phyloP scores from a whole-genome alignment of 2,888 invertebrate species.

The Sisyra terminalis region DNA sequence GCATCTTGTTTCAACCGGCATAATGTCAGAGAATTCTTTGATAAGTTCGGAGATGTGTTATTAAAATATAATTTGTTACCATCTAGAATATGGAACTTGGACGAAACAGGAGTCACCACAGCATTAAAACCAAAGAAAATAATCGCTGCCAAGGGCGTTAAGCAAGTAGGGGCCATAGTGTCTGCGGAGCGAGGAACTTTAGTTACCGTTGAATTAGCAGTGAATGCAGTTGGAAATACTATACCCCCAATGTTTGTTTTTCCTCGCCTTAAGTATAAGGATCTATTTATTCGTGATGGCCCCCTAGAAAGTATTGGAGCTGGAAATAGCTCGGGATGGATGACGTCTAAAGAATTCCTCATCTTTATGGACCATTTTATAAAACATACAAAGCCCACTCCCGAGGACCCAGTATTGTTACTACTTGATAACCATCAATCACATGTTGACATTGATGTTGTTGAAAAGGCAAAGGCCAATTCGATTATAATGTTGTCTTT shows the following conservation, averaged over 20 bases:
- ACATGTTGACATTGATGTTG: neutral
- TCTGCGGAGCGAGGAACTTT: conserved; percentile 12
- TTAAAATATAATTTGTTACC: neutral
- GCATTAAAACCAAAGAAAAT: neutral
- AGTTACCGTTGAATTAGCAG: conserved; percentile 13
- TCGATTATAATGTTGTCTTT: conserved; percentile 1
- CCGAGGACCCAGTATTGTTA: conserved; percentile 15
- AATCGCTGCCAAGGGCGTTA: neutral
- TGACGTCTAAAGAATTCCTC: conserved; percentile 15
- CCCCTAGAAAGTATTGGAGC: conserved; percentile 18
- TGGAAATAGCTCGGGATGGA: conserved; percentile 19
- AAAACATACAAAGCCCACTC: conserved; percentile 13
- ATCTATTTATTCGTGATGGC: conserved; percentile 14
- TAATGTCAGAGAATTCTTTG: neutral
- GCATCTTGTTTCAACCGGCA: conserved; percentile 2
- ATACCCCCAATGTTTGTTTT: conserved; percentile 18
- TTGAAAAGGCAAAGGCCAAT: conserved; percentile 2
- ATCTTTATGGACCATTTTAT: conserved; percentile 18
- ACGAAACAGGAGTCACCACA: conserved; percentile 2
- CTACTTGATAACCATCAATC: conserved; percentile 17
- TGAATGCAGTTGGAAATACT: conserved; percentile 13
- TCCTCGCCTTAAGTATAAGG: conserved; percentile 15
- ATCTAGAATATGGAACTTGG: neutral
- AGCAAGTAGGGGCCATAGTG: neutral
- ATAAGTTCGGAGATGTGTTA: neutral